These are phyloP conservation scores for Dryoscopus gambensis DNA, from an alignment of 2,113 vertebrate species.

Conservation along the genomic window DNA sequence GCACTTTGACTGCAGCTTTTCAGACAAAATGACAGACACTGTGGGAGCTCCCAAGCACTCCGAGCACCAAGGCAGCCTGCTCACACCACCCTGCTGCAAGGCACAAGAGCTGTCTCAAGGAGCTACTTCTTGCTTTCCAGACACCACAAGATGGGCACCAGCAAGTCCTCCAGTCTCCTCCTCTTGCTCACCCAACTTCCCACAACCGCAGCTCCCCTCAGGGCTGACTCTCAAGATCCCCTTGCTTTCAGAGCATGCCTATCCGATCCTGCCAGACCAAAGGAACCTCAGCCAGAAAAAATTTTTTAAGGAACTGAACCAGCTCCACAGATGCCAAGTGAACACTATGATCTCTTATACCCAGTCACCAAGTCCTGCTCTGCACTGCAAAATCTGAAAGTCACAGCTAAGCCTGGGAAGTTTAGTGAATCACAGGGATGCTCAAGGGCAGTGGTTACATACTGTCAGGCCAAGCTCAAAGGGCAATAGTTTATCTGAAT, in stretches of 20 bases:
- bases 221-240: not conserved
- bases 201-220: not conserved
- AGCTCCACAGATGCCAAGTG: not conserved
- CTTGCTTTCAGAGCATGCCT: not conserved
- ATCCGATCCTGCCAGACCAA: not conserved
- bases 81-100: not conserved
- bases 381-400: not conserved
- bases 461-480: not conserved
- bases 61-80: not conserved
- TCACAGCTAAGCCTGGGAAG: not conserved
- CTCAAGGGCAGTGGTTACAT: not conserved
- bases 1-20: not conserved
- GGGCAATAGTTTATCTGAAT: not conserved
- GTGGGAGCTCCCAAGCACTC: not conserved
- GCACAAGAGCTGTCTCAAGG: not conserved
- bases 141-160: not conserved
- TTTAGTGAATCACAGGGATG: not conserved
- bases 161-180: not conserved
- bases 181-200: fast-evolving
- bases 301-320: not conserved
- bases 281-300: not conserved
- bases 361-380: not conserved
- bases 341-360: not conserved
- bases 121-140: not conserved
- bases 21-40: not conserved